Base-by-base conservation (phyloP, 2,888 invertebrate genomes). In the Epirrhoe tristata region DNA sequence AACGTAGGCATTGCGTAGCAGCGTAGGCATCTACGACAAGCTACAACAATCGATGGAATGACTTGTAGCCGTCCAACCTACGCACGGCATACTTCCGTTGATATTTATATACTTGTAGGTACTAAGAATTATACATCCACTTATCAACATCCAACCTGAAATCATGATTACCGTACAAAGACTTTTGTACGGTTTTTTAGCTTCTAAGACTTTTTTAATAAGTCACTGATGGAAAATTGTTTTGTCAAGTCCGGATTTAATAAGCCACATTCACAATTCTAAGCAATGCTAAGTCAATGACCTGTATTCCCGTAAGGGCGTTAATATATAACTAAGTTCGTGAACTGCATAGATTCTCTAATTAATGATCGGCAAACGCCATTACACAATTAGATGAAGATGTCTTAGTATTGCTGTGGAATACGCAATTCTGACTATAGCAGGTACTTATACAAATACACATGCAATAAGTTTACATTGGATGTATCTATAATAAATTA, bases 311-410 rank as follows among this genome's bases (percentile, higher is more conserved):
- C 64, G 12, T 12, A 50, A 57, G 65, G 52, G 56, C 53, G 4
- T 39, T 43, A 61, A 54, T 57, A 61, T 46, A 61, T 58, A 68
- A 58, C 64, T 51, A 51, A 61, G 63, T 64, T 67, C 69, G 50
- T 63, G 55, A 60, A 61, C 61, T 65, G 66, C 64, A 67, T 67
- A 70, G 60, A 60, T 70, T 71, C 71, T 62, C 60, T 84, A 84
- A 87, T 87, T 82, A 84, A 80, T 76, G 78, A 83, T 78, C 76
- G 72, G 67, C 69, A 81, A 80, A 85, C 86, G 81, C 81, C 84
- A 86, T 88, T 85, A 87, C 80, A 80, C 81, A 81, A 88, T 89
- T 85, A 86, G 77, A 72, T 74, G 76, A 76, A 74, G 75, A 75
- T 75, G 77, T 79, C 77, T 77, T 72, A 77, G 78, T 80, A 80